These are phyloP conservation scores for Phortica okadai DNA, from an alignment of 2,888 invertebrate genomes.

Conservation along the genomic window DNA sequence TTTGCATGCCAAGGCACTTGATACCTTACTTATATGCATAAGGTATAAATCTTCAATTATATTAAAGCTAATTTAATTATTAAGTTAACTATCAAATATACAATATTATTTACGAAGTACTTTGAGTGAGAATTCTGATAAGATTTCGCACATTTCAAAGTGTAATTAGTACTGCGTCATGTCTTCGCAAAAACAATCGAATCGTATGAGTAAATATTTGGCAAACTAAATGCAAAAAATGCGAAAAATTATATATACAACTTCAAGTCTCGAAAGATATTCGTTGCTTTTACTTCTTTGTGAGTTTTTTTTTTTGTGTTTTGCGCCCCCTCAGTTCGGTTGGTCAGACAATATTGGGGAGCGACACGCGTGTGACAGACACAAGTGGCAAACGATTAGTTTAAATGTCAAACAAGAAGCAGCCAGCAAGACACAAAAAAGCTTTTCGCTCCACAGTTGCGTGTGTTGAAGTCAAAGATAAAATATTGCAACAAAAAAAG, in stretches of 20 bases:
- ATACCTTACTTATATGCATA: too few relatives aligned
- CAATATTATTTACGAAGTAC: too few relatives aligned
- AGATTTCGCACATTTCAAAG: too few relatives aligned
- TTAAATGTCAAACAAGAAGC: constrained; percentile 51
- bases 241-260: background rate
- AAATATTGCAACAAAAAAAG: background rate
- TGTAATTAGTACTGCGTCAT: too few relatives aligned
- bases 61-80: too few relatives aligned
- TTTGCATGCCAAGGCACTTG: too few relatives aligned
- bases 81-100: too few relatives aligned
- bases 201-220: background rate
- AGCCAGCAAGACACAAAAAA: constrained; percentile 39
- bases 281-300: background rate
- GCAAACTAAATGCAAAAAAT: background rate
- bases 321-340: background rate
- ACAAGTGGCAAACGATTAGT: constrained; percentile 57
- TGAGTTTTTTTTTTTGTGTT: background rate
- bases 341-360: constrained; percentile 46
- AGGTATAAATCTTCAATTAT: too few relatives aligned
- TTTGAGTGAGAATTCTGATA: too few relatives aligned
- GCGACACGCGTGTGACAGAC: constrained; percentile 46
- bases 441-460: constrained; percentile 46
- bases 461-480: background rate
- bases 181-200: background rate
- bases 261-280: background rate